A percentile compares a stretch with the other conserved stretches of the same genome.
Conservation (phyloP, 2,797 vertebrate genomes). For the Enteromius viviparus region DNA sequence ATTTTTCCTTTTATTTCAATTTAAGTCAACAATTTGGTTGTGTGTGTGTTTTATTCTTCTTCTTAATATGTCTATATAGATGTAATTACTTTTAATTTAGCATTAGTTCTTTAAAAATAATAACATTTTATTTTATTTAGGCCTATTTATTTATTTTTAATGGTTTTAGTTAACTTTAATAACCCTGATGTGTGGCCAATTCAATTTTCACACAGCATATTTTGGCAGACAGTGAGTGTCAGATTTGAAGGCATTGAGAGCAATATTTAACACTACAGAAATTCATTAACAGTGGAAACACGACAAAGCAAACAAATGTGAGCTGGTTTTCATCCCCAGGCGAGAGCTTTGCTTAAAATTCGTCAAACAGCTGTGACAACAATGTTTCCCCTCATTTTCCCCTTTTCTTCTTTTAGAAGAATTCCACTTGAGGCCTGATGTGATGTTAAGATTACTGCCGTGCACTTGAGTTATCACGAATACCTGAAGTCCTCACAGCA, state of each 20-base stretch:
- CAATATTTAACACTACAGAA: constrained; percentile 20
- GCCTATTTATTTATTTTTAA: background rate
- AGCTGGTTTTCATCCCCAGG: constrained; percentile 22
- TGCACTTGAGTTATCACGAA: constrained; percentile 7
- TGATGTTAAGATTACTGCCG: constrained; percentile 20
- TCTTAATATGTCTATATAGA: background rate
- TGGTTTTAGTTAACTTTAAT: background rate
- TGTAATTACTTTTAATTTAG: background rate
- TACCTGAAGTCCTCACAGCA: constrained; percentile 4
- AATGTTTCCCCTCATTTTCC: constrained; percentile 28
- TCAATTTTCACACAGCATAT: background rate
- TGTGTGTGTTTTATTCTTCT: background rate
- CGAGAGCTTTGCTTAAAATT: constrained; percentile 17
- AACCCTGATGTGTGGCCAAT: background rate
- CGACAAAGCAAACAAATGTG: constrained; percentile 14
- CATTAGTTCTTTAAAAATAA: background rate
- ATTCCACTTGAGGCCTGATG: constrained; percentile 38
- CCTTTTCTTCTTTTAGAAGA: constrained; percentile 28
- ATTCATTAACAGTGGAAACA: constrained; percentile 15
- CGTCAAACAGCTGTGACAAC: constrained; percentile 54
- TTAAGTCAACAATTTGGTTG: background rate
- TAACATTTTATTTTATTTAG: background rate
- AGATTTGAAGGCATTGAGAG: constrained; percentile 15
- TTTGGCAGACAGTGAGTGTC: background rate
- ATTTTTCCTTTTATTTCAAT: background rate